Evolutionary conservation across 2,888 invertebrate genomes (phyloP).

Genomic region (Stegana nigrithorax): DNA sequence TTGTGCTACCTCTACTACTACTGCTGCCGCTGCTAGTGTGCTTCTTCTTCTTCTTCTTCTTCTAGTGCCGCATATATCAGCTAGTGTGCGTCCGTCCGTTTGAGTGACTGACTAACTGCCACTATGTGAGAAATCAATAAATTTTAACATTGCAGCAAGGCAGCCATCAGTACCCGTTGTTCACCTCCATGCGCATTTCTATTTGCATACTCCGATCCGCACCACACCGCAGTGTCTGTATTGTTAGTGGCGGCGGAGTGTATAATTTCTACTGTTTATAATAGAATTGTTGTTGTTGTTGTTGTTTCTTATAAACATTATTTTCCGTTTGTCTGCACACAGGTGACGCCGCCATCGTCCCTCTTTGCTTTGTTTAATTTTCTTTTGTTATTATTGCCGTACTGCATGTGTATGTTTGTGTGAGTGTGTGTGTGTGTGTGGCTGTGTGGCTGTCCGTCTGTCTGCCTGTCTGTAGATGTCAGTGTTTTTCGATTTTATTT

Average conservation of each 20-base stretch:
- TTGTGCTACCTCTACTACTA: neutral
- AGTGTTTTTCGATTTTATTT: no score
- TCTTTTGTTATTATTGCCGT: slow-evolving; percentile 28
- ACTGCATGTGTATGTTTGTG: no score
- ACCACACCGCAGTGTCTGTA: no score
- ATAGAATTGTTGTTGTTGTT: no score
- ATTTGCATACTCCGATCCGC: no score
- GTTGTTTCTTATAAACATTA: slow-evolving; percentile 19
- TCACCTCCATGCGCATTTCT: no score
- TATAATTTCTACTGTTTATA: no score
- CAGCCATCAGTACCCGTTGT: no score
- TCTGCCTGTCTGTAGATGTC: neutral
- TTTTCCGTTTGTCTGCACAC: slow-evolving; percentile 22
- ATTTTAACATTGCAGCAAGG: slow-evolving; percentile 31
- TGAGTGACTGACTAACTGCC: neutral
- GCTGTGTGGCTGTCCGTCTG: neutral
- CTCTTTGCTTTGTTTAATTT: neutral
- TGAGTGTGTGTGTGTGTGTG: neutral
- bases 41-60: slow-evolving; percentile 15
- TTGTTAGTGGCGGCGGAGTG: no score
- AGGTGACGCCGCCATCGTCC: neutral
- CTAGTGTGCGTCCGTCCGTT: slow-evolving; percentile 28
- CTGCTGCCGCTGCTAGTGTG: slow-evolving; percentile 9
- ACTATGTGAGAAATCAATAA: slow-evolving; percentile 50
- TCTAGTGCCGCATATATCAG: slow-evolving; percentile 25